phyloP scores from a whole-genome alignment of 2,888 invertebrate species.

The Drosophila paracracens region DNA sequence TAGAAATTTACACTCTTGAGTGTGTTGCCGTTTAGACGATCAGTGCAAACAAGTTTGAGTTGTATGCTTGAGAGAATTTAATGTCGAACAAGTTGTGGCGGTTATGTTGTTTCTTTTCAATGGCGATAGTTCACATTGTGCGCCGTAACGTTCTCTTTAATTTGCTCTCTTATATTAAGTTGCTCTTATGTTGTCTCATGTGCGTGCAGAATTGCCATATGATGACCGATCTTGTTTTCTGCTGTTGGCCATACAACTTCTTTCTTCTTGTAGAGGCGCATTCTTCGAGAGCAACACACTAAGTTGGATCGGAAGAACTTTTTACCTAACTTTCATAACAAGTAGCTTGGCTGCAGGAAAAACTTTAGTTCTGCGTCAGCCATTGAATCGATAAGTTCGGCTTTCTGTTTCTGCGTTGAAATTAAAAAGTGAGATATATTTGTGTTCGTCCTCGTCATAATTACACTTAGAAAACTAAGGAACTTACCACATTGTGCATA shows the following conservation, averaged over 20 bases:
- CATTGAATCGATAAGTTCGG: conserved; percentile 70
- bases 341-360: conserved; percentile 58
- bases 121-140: conserved; percentile 38
- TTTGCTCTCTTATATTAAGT: conserved; percentile 25
- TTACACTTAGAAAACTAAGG: conserved; percentile 5
- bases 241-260: conserved; percentile 24
- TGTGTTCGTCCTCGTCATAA: conserved; percentile 16
- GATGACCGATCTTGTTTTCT: conserved; percentile 36
- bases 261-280: conserved; percentile 36
- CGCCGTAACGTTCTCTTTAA: conserved; percentile 24
- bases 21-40: conserved; percentile 10
- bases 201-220: conserved; percentile 29
- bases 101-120: conserved; percentile 54
- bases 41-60: conserved; percentile 65
- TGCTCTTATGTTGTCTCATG: conserved; percentile 15
- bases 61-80: conserved; percentile 54
- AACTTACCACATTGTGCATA: conserved; percentile 2
- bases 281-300: conserved; percentile 26
- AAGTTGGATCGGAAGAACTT: conserved; percentile 65
- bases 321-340: conserved; percentile 78
- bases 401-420: conserved; percentile 25
- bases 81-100: conserved; percentile 23
- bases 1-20: conserved; percentile 38
- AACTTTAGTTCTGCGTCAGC: conserved; percentile 74
- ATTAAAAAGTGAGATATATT: conserved; percentile 43